Evolutionary conservation across 2,113 vertebrate genomes (phyloP).

Genomic region (Probosciger aterrimus): DNA sequence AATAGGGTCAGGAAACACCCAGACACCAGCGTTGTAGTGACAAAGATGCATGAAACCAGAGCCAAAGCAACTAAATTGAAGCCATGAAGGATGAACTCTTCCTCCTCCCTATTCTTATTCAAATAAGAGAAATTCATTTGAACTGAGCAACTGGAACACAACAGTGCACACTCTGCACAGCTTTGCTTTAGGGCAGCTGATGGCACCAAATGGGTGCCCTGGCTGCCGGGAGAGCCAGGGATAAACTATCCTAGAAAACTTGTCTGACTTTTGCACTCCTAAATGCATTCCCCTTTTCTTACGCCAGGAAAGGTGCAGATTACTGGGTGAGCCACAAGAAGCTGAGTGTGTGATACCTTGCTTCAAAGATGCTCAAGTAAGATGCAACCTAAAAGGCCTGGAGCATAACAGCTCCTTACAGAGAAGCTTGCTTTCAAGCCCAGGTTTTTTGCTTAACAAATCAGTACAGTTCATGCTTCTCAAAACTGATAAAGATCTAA

Average conservation of each 20-base stretch:
- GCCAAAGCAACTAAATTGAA: neutral
- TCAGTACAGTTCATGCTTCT: neutral
- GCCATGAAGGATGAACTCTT: neutral
- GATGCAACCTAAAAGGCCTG: neutral
- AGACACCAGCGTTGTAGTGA: neutral
- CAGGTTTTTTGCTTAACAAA: conserved; percentile 56
- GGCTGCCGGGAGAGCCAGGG: neutral
- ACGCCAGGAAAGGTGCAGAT: neutral
- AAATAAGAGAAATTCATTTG: neutral
- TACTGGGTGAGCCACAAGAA: neutral
- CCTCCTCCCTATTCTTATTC: neutral
- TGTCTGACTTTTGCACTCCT: neutral
- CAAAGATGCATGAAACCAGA: neutral
- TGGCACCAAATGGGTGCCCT: neutral
- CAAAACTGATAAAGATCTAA: conserved; percentile 9
- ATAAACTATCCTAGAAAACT: neutral
- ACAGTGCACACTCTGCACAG: neutral
- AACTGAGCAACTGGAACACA: neutral
- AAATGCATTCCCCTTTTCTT: neutral
- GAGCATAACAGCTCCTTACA: neutral
- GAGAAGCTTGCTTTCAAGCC: neutral
- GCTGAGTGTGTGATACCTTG: neutral
- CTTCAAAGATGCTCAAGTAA: neutral
- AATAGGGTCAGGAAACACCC: neutral
- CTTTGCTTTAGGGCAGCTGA: neutral